Base-by-base conservation (phyloP, 2,113 vertebrate species). In the Nipponia nippon region DNA sequence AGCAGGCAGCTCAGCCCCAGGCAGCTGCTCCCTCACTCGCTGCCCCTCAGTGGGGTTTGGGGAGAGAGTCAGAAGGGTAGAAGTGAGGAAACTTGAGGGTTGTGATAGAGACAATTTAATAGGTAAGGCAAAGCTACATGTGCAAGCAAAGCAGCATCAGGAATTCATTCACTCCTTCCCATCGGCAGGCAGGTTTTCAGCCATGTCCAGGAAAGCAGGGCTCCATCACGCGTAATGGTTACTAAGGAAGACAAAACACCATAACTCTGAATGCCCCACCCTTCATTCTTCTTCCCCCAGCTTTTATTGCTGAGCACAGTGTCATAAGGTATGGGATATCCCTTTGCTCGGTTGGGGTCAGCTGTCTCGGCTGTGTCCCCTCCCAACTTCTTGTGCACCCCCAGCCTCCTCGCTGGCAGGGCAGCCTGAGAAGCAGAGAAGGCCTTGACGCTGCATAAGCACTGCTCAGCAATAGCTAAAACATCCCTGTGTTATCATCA, bases 211-310 rank as follows among this genome's bases (percentile, higher is more conserved):
- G 26, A 78, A 44, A 82, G 34, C 40, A 22, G 22, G 11, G 40
- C 22, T 66, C 14, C 12, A 5, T 40, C 10, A 2, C 4, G 1
- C 0, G 0, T n/a, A 26, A 8, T 0, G 0, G 22, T 32, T 9
- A 44, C 36, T 61, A 44, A 34, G 53, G 50, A 88, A 71, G 70
- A 65, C 32, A 83, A 78, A 50, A 50, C 0, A 5, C 7, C 20
- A 6, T 44, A 4, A 58, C 46, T 78, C 42, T n/a, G 13, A 83
- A 12, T 2, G 1, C 59, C 2, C 11, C 17, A 16, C 14, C 10
- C 25, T 59, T 63, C 12, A 22, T 69, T 11, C 63, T 84, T 65
- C 47, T 84, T 65, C 47, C 1, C 29, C 9, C 7, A 25, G 29
- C 13, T 85, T 46, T 55, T 40, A 5, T 8, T 67, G 29, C 81